Evolutionary conservation across 2,888 invertebrate species (phyloP).

Genomic region (Andrena hattorfiana): DNA sequence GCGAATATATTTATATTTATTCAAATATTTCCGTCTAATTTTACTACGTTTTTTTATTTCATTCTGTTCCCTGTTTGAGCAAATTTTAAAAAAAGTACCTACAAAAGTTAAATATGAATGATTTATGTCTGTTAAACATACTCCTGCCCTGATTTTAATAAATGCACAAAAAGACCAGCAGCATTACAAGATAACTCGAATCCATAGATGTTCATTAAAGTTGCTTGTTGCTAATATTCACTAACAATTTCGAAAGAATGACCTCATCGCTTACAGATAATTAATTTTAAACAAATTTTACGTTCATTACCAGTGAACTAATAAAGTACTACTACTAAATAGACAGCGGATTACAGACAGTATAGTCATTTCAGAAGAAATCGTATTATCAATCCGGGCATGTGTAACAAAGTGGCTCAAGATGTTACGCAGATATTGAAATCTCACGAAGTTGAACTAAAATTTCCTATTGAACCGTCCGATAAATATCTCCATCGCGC

Average conservation of each 20-base stretch:
- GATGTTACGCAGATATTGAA: not conserved
- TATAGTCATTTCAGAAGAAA: too few relatives aligned
- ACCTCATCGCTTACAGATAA: too few relatives aligned
- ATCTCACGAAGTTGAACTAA: not conserved
- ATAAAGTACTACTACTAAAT: too few relatives aligned
- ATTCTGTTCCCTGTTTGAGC: not conserved
- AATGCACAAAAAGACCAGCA: not conserved
- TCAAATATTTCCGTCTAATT: not conserved
- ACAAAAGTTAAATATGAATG: not conserved
- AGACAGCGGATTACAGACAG: too few relatives aligned
- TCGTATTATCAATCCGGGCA: not conserved
- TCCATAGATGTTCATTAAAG: too few relatives aligned
- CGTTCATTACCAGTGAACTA: too few relatives aligned
- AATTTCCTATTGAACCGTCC: not conserved
- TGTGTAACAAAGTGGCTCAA: not conserved
- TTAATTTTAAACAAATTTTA: too few relatives aligned
- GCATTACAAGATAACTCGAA: too few relatives aligned
- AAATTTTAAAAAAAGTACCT: too few relatives aligned
- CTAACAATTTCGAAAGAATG: too few relatives aligned
- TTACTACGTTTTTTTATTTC: not conserved
- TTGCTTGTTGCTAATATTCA: too few relatives aligned
- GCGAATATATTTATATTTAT: too few relatives aligned
- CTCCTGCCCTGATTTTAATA: not conserved
- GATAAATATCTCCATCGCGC: constrained; percentile 13
- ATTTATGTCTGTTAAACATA: not conserved